These are phyloP conservation scores for Callionymus lyra DNA, from an alignment of 2,113 vertebrate genomes.

Conservation along the genomic window DNA sequence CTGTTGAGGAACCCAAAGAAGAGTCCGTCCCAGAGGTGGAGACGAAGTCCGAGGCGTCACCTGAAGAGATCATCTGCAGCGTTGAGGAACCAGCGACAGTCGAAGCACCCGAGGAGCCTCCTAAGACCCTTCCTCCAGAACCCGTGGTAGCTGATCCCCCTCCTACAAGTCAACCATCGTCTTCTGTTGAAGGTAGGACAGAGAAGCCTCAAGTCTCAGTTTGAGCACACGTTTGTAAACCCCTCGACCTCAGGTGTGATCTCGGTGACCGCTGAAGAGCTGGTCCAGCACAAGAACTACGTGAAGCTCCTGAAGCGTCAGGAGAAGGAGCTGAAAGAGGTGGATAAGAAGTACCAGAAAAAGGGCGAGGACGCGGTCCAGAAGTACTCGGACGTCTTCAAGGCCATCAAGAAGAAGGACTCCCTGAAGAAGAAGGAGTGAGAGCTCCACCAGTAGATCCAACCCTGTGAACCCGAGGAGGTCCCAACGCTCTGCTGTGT, in stretches of 20 bases:
- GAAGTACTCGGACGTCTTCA: conserved; percentile 68
- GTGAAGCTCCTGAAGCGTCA: conserved; percentile 83
- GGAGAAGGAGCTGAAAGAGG: conserved; percentile 82
- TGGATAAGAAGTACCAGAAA: conserved; percentile 76
- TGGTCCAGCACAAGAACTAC: conserved; percentile 79
- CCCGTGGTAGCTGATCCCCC: background rate
- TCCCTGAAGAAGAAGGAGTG: conserved; percentile 64
- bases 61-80: conserved; percentile 11
- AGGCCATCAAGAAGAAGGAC: conserved; percentile 61
- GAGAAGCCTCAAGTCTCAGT: background rate
- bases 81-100: conserved; percentile 12
- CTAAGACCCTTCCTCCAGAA: conserved; percentile 5
- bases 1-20: conserved; percentile 3
- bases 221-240: background rate
- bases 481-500: background rate
- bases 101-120: conserved; percentile 8
- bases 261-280: conserved; percentile 73
- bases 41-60: conserved; percentile 1
- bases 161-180: conserved; percentile 18
- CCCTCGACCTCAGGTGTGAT: conserved; percentile 60
- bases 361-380: conserved; percentile 79
- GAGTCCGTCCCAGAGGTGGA: conserved; percentile 8
- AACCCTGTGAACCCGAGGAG: conserved; percentile 3
- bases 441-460: conserved; percentile 16
- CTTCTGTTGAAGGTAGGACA: conserved; percentile 34